Evolutionary conservation across 2,888 invertebrate genomes (phyloP).

Genomic region (Caenorhabditis uteleia): DNA sequence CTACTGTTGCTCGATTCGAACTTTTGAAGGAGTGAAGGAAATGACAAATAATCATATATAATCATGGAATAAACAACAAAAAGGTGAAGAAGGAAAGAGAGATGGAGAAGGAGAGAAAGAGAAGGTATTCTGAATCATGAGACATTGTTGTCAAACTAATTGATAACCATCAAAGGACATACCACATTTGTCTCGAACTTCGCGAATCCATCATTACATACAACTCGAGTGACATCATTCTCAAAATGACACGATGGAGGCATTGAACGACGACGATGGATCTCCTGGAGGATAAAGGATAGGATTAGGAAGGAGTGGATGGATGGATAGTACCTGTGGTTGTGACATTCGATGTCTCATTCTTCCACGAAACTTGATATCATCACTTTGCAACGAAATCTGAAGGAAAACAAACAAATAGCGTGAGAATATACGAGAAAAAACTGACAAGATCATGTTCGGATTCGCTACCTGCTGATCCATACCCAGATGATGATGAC

Average conservation of each 20-base stretch:
- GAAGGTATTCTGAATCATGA: too few relatives aligned
- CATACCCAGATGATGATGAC: conserved; percentile 48
- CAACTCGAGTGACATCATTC: conserved; percentile 40
- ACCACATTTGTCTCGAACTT: conserved; percentile 45
- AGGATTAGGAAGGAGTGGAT: too few relatives aligned
- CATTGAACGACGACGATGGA: conserved; percentile 21
- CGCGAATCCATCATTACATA: conserved; percentile 36
- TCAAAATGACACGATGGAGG: conserved; percentile 23
- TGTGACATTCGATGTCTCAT: conserved; percentile 10
- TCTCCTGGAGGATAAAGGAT: neutral
- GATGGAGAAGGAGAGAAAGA: too few relatives aligned
- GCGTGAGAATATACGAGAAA: too few relatives aligned
- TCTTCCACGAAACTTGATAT: conserved; percentile 32
- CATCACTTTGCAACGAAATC: conserved; percentile 30
- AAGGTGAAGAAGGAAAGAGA: too few relatives aligned
- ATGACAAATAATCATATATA: too few relatives aligned
- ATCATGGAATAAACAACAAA: too few relatives aligned
- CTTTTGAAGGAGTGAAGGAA: too few relatives aligned
- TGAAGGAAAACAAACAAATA: conserved; percentile 9
- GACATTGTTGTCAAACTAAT: too few relatives aligned
- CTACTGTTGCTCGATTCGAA: too few relatives aligned
- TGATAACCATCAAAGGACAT: conserved; percentile 14
- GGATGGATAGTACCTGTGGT: neutral
- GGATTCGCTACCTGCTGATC: conserved; percentile 35
- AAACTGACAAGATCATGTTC: conserved; percentile 42